Conservation (phyloP, 2,113 vertebrate species). For the Myrmophylax atrothorax region DNA sequence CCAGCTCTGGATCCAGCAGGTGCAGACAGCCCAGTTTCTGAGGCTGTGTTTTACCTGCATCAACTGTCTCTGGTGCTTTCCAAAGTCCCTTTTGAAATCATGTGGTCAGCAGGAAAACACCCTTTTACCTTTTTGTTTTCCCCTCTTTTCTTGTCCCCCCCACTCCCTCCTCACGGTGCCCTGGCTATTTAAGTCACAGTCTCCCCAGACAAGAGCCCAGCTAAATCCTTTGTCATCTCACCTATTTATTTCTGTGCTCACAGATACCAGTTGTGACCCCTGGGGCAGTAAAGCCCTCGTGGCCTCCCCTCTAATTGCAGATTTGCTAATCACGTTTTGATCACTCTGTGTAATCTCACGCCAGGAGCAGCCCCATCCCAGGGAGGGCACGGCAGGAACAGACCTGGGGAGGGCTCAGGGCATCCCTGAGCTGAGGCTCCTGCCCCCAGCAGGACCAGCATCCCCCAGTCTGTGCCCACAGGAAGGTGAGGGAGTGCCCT, state of each 20-base stretch:
- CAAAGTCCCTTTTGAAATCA: not conserved
- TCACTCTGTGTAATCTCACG: not conserved
- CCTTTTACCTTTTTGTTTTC: rapidly evolving
- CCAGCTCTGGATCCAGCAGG: not conserved
- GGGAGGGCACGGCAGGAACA: not conserved
- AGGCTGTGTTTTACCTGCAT: not conserved
- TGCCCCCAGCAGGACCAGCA: not conserved
- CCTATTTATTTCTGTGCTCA: not conserved
- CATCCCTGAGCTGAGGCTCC: not conserved
- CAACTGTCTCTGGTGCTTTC: not conserved
- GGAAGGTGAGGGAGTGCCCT: not conserved
- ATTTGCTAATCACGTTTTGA: conserved; percentile 39
- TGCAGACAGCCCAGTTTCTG: not conserved
- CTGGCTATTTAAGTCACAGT: not conserved
- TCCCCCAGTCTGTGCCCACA: not conserved
- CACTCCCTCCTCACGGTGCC: not conserved
- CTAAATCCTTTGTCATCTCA: conserved; percentile 3
- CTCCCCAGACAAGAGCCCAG: not conserved
- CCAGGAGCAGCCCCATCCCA: too few species aligned
- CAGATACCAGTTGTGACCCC: not conserved
- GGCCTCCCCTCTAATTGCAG: conserved; percentile 34
- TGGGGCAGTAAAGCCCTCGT: conserved; percentile 4
- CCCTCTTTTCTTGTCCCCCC: not conserved
- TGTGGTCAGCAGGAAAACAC: not conserved
- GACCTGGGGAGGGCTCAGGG: conserved; percentile 6